These are phyloP conservation scores for Drosophila mimica DNA, from an alignment of 2,888 invertebrate species.

Conservation along the genomic window DNA sequence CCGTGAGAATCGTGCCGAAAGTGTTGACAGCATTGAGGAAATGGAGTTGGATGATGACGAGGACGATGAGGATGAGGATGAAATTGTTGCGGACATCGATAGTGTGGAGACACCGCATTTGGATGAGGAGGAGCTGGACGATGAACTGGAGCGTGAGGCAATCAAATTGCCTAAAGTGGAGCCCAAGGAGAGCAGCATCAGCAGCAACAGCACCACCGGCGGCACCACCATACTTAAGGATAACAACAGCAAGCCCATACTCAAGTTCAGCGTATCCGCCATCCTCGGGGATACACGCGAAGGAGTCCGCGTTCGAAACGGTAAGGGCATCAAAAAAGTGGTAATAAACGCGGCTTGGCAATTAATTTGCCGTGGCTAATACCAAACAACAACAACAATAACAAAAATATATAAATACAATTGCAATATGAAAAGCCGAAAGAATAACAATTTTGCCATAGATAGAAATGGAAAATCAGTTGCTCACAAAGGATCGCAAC, in stretches of 20 bases:
- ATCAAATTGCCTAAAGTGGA: slow-evolving; percentile 80
- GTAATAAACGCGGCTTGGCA: slow-evolving; percentile 68
- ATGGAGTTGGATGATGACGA: slow-evolving; percentile 77
- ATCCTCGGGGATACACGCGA: slow-evolving; percentile 89
- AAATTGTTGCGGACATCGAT: slow-evolving; percentile 73
- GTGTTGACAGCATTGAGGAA: slow-evolving; percentile 80
- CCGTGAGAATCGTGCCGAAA: slow-evolving; percentile 69
- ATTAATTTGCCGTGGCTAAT: slow-evolving; percentile 78
- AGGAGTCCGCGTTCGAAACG: slow-evolving; percentile 85
- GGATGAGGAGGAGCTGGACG: slow-evolving; percentile 75
- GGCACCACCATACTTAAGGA: slow-evolving; percentile 83
- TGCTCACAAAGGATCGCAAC: slow-evolving; percentile 38
- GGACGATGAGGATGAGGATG: slow-evolving; percentile 68
- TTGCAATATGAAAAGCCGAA: slow-evolving; percentile 74
- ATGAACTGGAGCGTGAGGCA: slow-evolving; percentile 62
- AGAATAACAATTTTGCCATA: slow-evolving; percentile 63
- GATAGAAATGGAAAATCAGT: slow-evolving; percentile 9
- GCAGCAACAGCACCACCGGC: slow-evolving; percentile 38
- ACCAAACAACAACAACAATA: slow-evolving; percentile 63
- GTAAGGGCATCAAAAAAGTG: slow-evolving; percentile 69
- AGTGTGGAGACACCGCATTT: slow-evolving; percentile 64
- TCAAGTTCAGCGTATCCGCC: slow-evolving; percentile 97
- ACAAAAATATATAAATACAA: slow-evolving; percentile 51
- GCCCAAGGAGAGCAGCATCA: slow-evolving; percentile 51
- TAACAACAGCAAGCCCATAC: slow-evolving; percentile 89